A percentile compares a stretch with the other conserved stretches of the same genome.
Evolutionary conservation across 1,140 invertebrate genomes (phyloP).

Genomic region (Meloidogyne chitwoodi): DNA sequence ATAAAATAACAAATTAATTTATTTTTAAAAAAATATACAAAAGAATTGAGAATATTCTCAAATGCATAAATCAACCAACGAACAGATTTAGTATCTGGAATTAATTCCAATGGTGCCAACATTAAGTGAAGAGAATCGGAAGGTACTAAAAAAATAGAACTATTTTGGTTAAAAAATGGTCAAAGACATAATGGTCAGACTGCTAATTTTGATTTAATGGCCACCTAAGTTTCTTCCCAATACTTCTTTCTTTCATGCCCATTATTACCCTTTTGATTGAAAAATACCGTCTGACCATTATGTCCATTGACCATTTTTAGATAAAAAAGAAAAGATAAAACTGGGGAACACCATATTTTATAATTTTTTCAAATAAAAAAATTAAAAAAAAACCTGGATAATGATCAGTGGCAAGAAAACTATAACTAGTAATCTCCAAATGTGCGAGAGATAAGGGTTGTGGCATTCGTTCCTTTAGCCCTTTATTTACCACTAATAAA

Average conservation of each 20-base stretch:
- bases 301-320: too few species aligned
- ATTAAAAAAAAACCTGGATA: conserved; percentile 29
- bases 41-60: conserved; percentile 40
- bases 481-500: conserved; percentile 24
- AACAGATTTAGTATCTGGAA: conserved; percentile 49
- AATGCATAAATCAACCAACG: conserved; percentile 56
- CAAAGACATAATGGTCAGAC: too few species aligned
- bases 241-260: too few species aligned
- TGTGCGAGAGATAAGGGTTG: conserved; percentile 67
- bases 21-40: conserved; percentile 35
- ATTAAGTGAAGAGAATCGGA: conserved; percentile 38
- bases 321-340: too few species aligned
- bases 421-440: conserved; percentile 91
- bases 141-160: conserved; percentile 41
- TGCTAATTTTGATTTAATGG: too few species aligned
- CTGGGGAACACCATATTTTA: too few species aligned
- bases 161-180: too few species aligned
- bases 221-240: too few species aligned
- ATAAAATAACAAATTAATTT: neutral
- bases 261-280: too few species aligned
- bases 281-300: too few species aligned
- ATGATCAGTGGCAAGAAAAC: conserved; percentile 68
- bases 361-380: neutral
- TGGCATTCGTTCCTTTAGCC: conserved; percentile 20
- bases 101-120: conserved; percentile 47